Evolutionary conservation across 2,113 vertebrate species (phyloP).

Genomic region (Raja brachyura): DNA sequence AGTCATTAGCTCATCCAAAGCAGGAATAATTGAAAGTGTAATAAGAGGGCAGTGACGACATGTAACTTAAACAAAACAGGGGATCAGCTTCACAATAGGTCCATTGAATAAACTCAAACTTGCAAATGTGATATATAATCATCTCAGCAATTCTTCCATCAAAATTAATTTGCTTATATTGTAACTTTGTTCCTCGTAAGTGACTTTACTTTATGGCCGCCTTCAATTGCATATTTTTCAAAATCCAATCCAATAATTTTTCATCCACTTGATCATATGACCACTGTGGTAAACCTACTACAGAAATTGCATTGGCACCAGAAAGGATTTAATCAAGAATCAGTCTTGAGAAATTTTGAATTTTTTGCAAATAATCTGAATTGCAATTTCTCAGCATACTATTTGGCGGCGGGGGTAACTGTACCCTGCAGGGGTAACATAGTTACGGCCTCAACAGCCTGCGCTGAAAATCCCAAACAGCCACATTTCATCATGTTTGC

Average conservation of each 20-base stretch:
- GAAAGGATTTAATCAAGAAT: background rate
- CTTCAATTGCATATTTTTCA: background rate
- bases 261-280: background rate
- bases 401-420: too few relatives aligned
- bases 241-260: background rate
- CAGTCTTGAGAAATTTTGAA: background rate
- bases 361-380: too few relatives aligned
- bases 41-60: background rate
- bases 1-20: background rate
- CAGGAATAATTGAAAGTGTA: slow-evolving; percentile 16
- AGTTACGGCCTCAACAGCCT: too few relatives aligned
- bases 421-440: too few relatives aligned
- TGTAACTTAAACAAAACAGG: background rate
- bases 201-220: background rate
- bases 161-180: background rate
- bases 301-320: background rate
- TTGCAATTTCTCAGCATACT: too few relatives aligned
- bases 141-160: background rate
- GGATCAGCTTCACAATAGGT: background rate
- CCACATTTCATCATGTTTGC: too few relatives aligned
- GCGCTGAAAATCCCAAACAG: too few relatives aligned
- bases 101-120: background rate
- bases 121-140: background rate
- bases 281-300: background rate
- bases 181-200: background rate